A percentile compares a stretch with the other conserved stretches of the same genome.
These are phyloP conservation scores for Sinotaia quadrata DNA, from an alignment of 2,888 invertebrate species.

Conservation along the genomic window DNA sequence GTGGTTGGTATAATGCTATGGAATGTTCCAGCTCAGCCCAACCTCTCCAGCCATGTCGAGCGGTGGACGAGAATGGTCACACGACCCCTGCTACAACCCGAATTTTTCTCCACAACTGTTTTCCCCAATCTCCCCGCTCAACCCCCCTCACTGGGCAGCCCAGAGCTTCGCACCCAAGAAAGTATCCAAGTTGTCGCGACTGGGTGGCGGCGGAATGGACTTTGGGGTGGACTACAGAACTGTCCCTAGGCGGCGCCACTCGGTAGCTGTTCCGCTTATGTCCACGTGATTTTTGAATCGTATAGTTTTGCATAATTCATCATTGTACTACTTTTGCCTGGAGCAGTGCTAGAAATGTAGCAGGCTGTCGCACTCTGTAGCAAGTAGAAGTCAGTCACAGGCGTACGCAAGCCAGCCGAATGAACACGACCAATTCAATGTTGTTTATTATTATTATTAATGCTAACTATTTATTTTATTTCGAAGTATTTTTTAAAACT, in stretches of 20 bases:
- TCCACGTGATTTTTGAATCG: too few relatives aligned
- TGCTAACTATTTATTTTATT: too few relatives aligned
- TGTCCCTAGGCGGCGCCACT: constrained; percentile 26
- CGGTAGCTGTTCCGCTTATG: constrained; percentile 24
- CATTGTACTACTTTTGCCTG: too few relatives aligned
- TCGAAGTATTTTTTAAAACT: too few relatives aligned
- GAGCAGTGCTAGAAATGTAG: too few relatives aligned
- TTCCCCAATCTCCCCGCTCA: constrained; percentile 44
- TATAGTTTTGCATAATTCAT: neutral
- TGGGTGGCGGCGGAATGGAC: constrained; percentile 55
- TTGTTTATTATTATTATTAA: too few relatives aligned
- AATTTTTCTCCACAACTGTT: constrained; percentile 38
- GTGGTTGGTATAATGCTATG: neutral
- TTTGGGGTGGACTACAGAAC: constrained; percentile 45
- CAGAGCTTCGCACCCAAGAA: constrained; percentile 48
- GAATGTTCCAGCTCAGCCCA: constrained; percentile 26
- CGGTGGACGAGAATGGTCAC: neutral
- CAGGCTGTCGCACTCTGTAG: too few relatives aligned
- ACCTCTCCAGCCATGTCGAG: constrained; percentile 12
- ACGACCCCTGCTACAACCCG: constrained; percentile 39
- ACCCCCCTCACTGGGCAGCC: constrained; percentile 40
- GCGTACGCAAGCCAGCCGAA: too few relatives aligned
- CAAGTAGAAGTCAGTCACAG: too few relatives aligned
- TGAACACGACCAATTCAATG: too few relatives aligned
- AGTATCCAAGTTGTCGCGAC: constrained; percentile 52